Conservation (phyloP, 2,797 vertebrate species). For the Halcyon leucocephala region DNA sequence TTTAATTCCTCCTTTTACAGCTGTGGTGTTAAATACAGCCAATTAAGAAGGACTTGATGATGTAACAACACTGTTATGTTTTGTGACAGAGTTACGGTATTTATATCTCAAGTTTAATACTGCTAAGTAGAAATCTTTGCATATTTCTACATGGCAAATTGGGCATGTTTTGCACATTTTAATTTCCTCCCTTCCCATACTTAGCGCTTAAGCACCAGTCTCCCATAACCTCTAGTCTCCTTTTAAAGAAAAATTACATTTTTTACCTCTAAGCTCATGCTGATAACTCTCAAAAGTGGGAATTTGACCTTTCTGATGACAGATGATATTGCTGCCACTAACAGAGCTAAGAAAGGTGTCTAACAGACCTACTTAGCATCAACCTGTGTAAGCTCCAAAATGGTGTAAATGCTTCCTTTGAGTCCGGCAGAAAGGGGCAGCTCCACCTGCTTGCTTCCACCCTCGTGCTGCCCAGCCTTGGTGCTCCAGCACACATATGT, state of each 20-base stretch:
- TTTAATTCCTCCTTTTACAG: background rate
- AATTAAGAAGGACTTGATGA: background rate
- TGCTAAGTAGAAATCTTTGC: background rate
- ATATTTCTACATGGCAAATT: background rate
- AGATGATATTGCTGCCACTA: background rate
- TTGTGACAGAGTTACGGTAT: background rate
- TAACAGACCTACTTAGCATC: background rate
- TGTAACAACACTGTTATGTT: background rate
- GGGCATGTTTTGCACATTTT: background rate
- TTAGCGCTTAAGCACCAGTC: background rate
- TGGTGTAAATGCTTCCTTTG: background rate
- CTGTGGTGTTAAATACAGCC: background rate
- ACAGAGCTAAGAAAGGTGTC: background rate
- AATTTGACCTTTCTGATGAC: background rate
- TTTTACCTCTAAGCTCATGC: background rate
- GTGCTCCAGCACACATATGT: rapidly evolving
- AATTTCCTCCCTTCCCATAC: background rate
- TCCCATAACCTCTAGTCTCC: background rate
- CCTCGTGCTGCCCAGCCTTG: rapidly evolving
- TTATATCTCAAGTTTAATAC: background rate
- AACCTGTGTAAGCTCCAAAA: background rate
- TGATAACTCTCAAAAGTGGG: background rate
- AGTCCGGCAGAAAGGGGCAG: background rate
- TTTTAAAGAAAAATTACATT: background rate
- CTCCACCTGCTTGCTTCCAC: background rate